Conservation (phyloP, 2,113 vertebrate species). For the Nannospalax galili region DNA sequence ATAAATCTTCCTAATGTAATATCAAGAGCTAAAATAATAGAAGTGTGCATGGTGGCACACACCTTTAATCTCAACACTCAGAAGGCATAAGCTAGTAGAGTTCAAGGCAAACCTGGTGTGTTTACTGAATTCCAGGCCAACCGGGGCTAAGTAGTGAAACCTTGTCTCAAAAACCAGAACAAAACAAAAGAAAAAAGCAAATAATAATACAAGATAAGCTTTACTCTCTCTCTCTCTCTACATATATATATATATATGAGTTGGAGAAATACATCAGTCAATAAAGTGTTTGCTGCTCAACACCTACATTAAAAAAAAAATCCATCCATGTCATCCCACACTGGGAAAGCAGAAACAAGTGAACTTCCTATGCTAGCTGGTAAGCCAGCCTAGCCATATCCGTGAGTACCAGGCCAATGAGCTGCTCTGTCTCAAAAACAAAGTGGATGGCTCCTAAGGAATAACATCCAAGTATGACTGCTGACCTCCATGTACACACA, state of each 20-base stretch:
- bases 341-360: background rate
- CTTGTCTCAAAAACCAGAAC: too few species aligned
- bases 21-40: too few species aligned
- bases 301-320: background rate
- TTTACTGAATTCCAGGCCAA: too few species aligned
- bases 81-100: too few species aligned
- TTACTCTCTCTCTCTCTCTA: too few species aligned
- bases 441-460: background rate
- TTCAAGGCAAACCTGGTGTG: too few species aligned
- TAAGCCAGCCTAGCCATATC: background rate
- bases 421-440: background rate
- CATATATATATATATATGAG: too few species aligned
- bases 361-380: background rate
- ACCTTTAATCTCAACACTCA: too few species aligned
- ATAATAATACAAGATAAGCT: background rate
- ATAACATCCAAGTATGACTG: background rate
- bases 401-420: too few species aligned
- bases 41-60: too few species aligned
- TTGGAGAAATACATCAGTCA: background rate
- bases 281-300: background rate
- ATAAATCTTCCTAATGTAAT: background rate
- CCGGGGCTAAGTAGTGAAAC: too few species aligned
- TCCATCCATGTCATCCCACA: background rate
- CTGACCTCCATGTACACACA: background rate
- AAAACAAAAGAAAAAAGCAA: background rate